A percentile compares a stretch with the other conserved stretches of the same genome.
phyloP scores from a whole-genome alignment of 2,113 vertebrate species.

The Bubo scandiacus region DNA sequence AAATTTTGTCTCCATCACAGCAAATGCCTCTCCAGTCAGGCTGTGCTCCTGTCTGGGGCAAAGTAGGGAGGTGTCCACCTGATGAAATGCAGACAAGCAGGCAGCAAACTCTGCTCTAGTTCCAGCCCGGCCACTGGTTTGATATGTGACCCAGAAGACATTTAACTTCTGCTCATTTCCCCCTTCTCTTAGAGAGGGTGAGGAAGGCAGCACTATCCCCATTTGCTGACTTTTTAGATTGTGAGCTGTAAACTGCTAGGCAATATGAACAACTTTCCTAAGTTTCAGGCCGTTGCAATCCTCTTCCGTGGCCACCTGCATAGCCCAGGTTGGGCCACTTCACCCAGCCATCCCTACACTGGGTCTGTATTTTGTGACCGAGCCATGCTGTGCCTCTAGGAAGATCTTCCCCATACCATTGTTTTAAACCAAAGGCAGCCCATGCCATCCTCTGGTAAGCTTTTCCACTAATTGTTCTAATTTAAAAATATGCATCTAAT shows the following conservation, averaged over 20 bases:
- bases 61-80: background rate
- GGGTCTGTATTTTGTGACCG: rapidly evolving
- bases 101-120: background rate
- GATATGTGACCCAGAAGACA: background rate
- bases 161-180: background rate
- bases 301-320: background rate
- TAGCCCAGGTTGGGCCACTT: background rate
- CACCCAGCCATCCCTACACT: background rate
- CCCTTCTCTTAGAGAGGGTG: rapidly evolving
- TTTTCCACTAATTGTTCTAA: background rate
- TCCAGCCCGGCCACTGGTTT: background rate
- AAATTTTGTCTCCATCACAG: background rate
- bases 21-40: background rate
- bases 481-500: background rate
- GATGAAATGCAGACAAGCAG: background rate
- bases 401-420: background rate
- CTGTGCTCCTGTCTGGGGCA: background rate
- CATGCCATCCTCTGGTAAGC: background rate
- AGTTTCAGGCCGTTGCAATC: background rate
- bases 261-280: background rate
- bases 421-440: background rate
- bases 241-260: background rate
- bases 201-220: background rate
- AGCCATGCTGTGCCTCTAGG: background rate
- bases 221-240: background rate